A percentile compares a stretch with the other conserved stretches of the same genome.
These are phyloP conservation scores for Macaca nemestrina DNA, from an alignment of 2,113 vertebrate species.

Conservation along the genomic window DNA sequence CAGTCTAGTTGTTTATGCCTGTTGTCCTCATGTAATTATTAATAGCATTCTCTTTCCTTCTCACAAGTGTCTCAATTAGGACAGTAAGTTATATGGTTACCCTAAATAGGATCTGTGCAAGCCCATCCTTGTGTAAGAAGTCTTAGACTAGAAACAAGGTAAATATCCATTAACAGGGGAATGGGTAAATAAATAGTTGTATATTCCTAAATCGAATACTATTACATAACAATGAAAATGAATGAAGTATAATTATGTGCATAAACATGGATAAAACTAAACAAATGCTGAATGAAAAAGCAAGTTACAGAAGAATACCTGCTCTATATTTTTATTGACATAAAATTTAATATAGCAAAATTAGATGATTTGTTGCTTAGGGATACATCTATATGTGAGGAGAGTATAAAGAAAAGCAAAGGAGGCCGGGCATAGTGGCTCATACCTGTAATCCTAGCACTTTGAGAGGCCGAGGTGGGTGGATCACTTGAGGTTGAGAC, in stretches of 20 bases:
- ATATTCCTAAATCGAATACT: background rate
- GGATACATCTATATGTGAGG: background rate
- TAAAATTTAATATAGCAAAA: background rate
- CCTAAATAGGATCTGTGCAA: background rate
- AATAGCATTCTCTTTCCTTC: background rate
- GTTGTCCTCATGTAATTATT: background rate
- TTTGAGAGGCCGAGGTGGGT: background rate
- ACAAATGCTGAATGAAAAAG: background rate
- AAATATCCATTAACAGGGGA: background rate
- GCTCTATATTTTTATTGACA: background rate
- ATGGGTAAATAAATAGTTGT: background rate
- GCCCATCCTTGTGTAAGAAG: background rate
- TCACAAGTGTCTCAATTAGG: background rate
- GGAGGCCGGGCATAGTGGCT: background rate
- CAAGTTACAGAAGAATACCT: background rate
- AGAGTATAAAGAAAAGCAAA: slow-evolving; percentile 36
- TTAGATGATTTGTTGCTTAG: slow-evolving; percentile 8
- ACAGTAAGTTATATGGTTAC: background rate
- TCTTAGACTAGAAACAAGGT: background rate
- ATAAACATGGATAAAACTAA: background rate
- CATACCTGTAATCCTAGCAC: background rate
- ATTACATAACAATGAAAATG: background rate
- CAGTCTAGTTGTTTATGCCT: background rate
- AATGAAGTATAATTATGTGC: background rate
- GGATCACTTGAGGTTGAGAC: background rate